Evolutionary conservation across 2,888 invertebrate genomes (phyloP), one percentile per base, ranked within the genome.

Genomic region (Diplolepis rosae): DNA sequence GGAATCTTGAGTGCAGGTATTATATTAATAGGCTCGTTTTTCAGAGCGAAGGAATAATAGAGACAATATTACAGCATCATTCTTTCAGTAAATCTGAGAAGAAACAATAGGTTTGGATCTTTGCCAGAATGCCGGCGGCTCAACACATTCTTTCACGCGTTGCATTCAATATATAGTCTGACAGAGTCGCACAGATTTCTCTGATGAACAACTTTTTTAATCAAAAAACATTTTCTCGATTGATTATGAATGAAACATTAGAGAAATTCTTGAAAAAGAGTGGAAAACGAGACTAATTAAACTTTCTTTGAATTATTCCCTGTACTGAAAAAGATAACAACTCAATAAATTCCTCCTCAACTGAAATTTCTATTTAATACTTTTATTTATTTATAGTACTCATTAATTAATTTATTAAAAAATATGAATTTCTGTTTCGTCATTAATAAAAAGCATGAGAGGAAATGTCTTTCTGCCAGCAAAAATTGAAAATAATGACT

Each of bases 191-290:
- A 45, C 11, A 22, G 45, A 45, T 45, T 45, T 45, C 45, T 52
- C 27, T n/a, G 15, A 28, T 52, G 15, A 27, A n/a, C 11, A 45
- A 28, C n/a, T 52, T 28, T 52, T 48, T 52, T 52, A 7, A 27
- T n/a, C 7, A n/a, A 51, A 28, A n/a, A 27, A n/a, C 7, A 51
- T 27, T 27, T 27, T 5, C 24, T 27, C 27, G 5, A 52, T n/a
- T 1, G 24, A 52, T 52, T 52, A 52, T 52, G 27, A 52, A 52
- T 28, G 27, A 52, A 52, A 52, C 52, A 52, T 52, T 52, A 28
- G 27, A 52, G 27, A 52, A 52, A 52, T 28, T 27, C n/a, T n/a
- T 5, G 7, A 52, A 52, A 45, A 45, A 45, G 45, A 18, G 45
- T 18, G 18, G 9, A 45, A 45, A 45, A 7, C 22, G 18, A 3